phyloP scores from a whole-genome alignment of 2,888 invertebrate species.

The Bugulina stolonifera region DNA sequence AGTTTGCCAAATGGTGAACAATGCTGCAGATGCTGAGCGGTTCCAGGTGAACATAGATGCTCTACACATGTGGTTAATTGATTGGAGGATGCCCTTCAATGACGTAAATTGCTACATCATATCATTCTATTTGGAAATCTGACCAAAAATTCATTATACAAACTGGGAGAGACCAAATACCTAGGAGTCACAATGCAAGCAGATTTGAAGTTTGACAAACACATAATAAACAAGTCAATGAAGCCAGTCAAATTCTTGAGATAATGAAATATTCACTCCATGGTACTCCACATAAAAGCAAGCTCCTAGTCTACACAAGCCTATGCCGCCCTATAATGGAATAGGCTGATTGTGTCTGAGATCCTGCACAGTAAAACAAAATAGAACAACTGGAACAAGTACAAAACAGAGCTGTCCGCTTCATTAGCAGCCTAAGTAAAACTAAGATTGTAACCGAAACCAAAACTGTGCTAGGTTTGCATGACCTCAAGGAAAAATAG shows the following conservation, averaged over 20 bases:
- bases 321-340: neutral
- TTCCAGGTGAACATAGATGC: neutral
- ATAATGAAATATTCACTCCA: neutral
- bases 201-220: neutral
- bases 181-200: neutral
- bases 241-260: neutral
- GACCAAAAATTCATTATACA: neutral
- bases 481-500: no score
- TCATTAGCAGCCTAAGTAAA: no score
- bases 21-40: neutral
- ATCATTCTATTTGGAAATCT: neutral
- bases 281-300: neutral
- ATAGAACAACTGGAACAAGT: no score
- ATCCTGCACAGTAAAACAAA: no score
- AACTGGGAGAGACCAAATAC: neutral
- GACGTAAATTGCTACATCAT: neutral
- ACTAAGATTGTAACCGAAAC: no score
- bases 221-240: neutral
- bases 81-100: neutral
- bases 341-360: neutral
- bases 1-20: neutral
- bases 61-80: neutral
- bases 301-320: neutral
- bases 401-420: no score
- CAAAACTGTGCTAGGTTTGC: no score